Base-by-base conservation (phyloP, 2,888 invertebrate species). In the Patella ulyssiponensis region DNA sequence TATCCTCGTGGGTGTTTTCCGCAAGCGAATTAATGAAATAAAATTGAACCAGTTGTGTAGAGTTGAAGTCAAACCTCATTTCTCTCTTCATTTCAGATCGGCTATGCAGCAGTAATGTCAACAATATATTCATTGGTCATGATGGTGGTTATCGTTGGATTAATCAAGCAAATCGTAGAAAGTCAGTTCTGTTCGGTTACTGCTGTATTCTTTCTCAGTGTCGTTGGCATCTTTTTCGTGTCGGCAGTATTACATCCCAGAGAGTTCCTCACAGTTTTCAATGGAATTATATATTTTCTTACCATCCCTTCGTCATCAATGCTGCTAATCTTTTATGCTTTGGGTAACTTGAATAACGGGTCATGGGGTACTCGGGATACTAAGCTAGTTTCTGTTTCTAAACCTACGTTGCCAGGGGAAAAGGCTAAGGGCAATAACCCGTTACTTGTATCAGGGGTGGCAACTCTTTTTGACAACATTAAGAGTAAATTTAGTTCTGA, bases 141-240 rank as follows among this genome's bases (percentile, higher is more conserved):
- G 98, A 98, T 99, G 97, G 97, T 98, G 84, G 99, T 99, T 53
- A 96, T 98, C 86, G 98, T 99, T 75, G 98, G 98, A 94, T 98
- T 98, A 1, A 97, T 98, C 1, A 94, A 98, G 52, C 98, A 99
- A 92, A 94, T 99, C 89, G 96, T 97, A 82, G 97, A 98, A 94
- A 98, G 98, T 93, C 98, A 98, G 23, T 73, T 83, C 75, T 86
- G 98, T 76, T 98, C 98, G 51, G 98, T 98, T 0, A 98, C 98
- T 23, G 97, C 98, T 76, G 98, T 99, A 91, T 99, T 99, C 94
- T 95, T 99, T 92, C 96, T 98, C 93, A 95, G 97, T n/a, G 94
- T 98, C 91, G 95, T 96, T 80, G 95, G 96, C 74, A 97, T 81
- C 53, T 98, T 98, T 93, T 94, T 98, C 88, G 96, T 98, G 94